A percentile compares a stretch with the other conserved stretches of the same genome.
Evolutionary conservation across 2,113 vertebrate species (phyloP).

Genomic region (Noturus placidus): DNA sequence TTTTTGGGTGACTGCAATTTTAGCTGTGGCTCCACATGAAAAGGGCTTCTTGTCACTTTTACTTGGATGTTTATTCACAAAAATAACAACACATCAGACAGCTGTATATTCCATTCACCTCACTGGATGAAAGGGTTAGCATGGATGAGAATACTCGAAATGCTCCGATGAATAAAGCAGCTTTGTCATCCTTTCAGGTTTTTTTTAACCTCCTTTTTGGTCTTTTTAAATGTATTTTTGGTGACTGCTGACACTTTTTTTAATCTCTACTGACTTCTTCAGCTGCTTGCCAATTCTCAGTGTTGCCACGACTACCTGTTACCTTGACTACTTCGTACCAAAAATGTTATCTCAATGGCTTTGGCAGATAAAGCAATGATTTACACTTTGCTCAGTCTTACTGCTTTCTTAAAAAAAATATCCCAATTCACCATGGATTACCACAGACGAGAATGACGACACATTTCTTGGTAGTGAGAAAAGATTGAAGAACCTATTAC

Average conservation of each 20-base stretch:
- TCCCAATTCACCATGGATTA: not conserved
- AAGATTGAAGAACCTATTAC: not conserved
- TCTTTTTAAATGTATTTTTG: not conserved
- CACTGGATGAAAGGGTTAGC: slow-evolving; percentile 10
- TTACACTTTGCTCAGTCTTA: not conserved
- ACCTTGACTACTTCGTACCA: slow-evolving; percentile 39
- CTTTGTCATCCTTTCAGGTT: not conserved
- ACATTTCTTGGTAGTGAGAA: not conserved
- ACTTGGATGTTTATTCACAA: slow-evolving; percentile 35
- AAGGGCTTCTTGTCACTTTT: slow-evolving; percentile 34
- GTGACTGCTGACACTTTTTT: slow-evolving; percentile 7
- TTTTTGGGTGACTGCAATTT: slow-evolving; percentile 38
- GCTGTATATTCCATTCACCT: slow-evolving; percentile 21
- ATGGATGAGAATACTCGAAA: not conserved
- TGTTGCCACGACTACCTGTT: slow-evolving; percentile 45
- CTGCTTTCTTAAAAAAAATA: not conserved
- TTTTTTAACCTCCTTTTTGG: slow-evolving; percentile 14
- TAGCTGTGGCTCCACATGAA: slow-evolving; percentile 32
- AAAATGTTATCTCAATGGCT: not conserved
- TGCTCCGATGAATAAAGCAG: slow-evolving; percentile 9
- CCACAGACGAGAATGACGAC: not conserved
- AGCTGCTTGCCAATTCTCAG: slow-evolving; percentile 3
- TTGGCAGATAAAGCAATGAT: not conserved
- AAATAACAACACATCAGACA: slow-evolving; percentile 44
- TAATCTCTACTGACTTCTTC: slow-evolving; percentile 17